Conservation (phyloP, 1,140 invertebrate genomes). For the Drosophila ficusphila region DNA sequence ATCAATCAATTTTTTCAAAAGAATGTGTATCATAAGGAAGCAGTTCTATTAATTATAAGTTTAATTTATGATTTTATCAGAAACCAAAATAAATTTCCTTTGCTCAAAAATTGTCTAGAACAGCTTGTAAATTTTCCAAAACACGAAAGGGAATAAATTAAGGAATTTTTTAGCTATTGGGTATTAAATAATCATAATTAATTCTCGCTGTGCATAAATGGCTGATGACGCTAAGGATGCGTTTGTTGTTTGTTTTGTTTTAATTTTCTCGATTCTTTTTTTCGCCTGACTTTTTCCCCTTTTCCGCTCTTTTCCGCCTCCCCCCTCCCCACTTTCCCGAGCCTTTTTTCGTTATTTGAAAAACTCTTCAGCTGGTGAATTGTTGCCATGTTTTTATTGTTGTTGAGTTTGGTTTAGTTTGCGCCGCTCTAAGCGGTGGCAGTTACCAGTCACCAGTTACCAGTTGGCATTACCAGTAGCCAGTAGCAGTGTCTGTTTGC, state of each 20-base stretch:
- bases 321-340: conserved; percentile 27
- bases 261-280: conserved; percentile 78
- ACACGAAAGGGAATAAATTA: background rate
- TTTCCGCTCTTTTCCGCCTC: conserved; percentile 47
- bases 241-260: conserved; percentile 83
- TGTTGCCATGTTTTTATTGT: conserved; percentile 83
- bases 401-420: conserved; percentile 82
- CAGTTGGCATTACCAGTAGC: conserved; percentile 43
- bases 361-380: conserved; percentile 83
- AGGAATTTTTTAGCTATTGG: background rate
- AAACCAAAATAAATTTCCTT: background rate
- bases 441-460: conserved; percentile 43
- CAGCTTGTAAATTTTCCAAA: too few species aligned
- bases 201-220: conserved; percentile 4
- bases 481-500: conserved; percentile 25
- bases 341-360: conserved; percentile 80
- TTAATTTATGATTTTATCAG: too few species aligned
- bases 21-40: too few species aligned
- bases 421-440: conserved; percentile 67
- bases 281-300: conserved; percentile 47
- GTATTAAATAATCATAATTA: background rate
- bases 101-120: too few species aligned
- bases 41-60: too few species aligned
- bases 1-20: too few species aligned
- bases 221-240: conserved; percentile 54